Conservation (phyloP, 2,113 vertebrate species). For the Ariopsis seemanni region DNA sequence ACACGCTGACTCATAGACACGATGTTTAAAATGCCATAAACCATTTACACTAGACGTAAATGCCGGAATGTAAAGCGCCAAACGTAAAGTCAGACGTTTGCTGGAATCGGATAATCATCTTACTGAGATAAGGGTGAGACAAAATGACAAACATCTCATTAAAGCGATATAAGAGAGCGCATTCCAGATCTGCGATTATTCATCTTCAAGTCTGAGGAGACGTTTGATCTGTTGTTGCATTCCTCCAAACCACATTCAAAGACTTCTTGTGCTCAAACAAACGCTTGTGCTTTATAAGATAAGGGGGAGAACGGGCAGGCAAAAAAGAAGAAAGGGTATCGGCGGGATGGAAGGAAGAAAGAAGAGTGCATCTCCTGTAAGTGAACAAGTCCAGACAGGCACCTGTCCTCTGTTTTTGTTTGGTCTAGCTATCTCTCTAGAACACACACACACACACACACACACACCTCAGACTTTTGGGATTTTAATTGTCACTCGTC, state of each 20-base stretch:
- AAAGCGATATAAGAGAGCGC: background rate
- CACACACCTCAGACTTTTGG: background rate
- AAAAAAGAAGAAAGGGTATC: background rate
- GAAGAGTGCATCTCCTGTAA: slow-evolving; percentile 2
- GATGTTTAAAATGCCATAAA: background rate
- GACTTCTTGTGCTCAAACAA: background rate
- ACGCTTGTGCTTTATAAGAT: background rate
- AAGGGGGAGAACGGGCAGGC: background rate
- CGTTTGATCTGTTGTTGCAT: background rate
- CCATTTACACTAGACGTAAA: background rate
- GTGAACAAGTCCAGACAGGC: slow-evolving; percentile 57
- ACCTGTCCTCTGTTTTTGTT: slow-evolving; percentile 64
- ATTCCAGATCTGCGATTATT: background rate
- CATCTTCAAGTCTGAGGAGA: background rate
- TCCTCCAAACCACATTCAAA: background rate
- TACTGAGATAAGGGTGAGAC: slow-evolving; percentile 10
- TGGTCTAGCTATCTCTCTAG: slow-evolving; percentile 60
- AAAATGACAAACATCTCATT: slow-evolving; percentile 16
- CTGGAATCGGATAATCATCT: slow-evolving; percentile 2
- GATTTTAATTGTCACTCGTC: background rate
- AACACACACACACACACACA: background rate
- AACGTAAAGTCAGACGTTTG: background rate
- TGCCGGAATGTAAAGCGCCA: background rate
- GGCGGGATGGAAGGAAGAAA: slow-evolving; percentile 27
- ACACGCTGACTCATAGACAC: background rate